Evolutionary conservation across 2,113 vertebrate genomes (phyloP), one percentile per base, ranked within the genome.

Genomic region (Nycticebus coucang): DNA sequence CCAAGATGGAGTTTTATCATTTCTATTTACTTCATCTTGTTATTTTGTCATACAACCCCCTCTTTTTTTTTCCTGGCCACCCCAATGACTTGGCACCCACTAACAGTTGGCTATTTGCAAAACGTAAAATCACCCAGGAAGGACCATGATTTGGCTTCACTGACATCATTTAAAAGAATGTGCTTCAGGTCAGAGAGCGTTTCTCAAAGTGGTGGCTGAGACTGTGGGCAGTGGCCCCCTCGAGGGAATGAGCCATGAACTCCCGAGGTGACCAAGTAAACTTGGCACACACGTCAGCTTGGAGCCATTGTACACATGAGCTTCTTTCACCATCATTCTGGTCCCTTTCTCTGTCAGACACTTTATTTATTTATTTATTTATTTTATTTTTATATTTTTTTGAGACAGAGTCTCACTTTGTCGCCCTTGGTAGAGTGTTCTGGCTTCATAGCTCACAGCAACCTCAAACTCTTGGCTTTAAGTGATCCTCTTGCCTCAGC

Each of bases 11-110:
- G 4, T 69, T 79, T 66, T 53, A 59, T 45, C 59, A 14, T 33
- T 69, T 71, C 62, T 89, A 60, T 62, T 89, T 82, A 28, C 84
- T 80, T 94, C 75, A 35, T 88, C 78, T 55, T 41, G 78, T 59
- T 37, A 26, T 57, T 93, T 78, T 13, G 50, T 78, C n/a, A 28
- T 10, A 30, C 0, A 11, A 50, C 45, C 45, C 17, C 26, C 19
- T 26, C 33, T 59, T 35, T 9, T 3, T 4, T 21, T 55, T 33
- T 26, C 2, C 33, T 12, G 59, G 59, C 53, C 30, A 9, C 7
- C 35, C 35, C 64, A 7, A 0, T 62, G 81, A 53, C 60, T 84
- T 37, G 60, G 72, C 68, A 57, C 81, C 77, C 33, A 28, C 14
- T 14, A 50, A 13, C 30, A 24, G 81, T 2, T 66, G 86, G 59